Conservation (phyloP, 2,797 vertebrate species). For the Sylvilagus floridanus region DNA sequence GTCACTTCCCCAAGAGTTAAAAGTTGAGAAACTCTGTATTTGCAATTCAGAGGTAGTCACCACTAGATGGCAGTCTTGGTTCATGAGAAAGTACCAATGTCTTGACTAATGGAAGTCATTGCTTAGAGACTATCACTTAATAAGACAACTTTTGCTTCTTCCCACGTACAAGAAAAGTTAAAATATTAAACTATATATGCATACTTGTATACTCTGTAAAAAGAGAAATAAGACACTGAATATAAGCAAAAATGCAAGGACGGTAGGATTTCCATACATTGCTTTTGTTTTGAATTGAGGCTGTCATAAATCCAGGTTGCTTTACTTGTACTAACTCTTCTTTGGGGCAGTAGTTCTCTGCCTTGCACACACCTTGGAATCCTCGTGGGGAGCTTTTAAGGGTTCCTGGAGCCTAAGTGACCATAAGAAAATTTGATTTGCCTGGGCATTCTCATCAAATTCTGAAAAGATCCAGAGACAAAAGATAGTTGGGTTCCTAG, state of each 20-base stretch:
- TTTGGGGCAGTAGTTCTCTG: neutral
- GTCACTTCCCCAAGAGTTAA: neutral
- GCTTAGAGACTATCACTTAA: neutral
- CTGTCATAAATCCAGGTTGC: neutral
- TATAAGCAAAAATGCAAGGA: conserved; percentile 40
- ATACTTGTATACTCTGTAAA: neutral
- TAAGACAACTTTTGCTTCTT: neutral
- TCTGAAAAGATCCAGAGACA: neutral
- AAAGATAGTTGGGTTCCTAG: neutral
- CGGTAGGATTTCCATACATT: neutral
- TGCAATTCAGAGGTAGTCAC: conserved; percentile 21
- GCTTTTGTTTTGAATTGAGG: conserved; percentile 20
- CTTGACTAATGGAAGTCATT: neutral
- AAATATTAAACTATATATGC: neutral
- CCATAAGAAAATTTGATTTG: neutral
- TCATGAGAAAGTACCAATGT: neutral
- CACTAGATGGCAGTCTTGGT: conserved; percentile 70
- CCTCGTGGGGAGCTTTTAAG: neutral
- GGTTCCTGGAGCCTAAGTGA: too few relatives aligned
- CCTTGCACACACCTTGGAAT: neutral
- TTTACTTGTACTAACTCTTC: neutral
- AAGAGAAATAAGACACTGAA: neutral
- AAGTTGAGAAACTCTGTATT: neutral
- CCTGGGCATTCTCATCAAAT: neutral
- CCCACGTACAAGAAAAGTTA: neutral